These are phyloP conservation scores for Apamea monoglypha DNA, from an alignment of 2,888 invertebrate genomes.

Conservation along the genomic window DNA sequence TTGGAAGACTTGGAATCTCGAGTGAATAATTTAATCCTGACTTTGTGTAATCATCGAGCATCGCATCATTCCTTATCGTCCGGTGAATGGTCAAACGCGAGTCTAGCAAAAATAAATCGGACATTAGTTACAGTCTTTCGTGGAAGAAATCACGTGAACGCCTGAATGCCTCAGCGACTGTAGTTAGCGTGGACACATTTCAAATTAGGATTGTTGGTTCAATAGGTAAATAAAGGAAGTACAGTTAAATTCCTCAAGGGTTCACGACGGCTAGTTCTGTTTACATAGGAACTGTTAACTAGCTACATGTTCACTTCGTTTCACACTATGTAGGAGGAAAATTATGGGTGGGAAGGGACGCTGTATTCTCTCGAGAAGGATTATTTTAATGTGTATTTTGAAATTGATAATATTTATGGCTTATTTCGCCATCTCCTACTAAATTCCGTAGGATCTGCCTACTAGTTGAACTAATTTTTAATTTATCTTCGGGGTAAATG, in stretches of 20 bases:
- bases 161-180: background rate
- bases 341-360: constrained; percentile 16
- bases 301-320: constrained; percentile 34
- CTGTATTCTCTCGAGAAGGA: background rate
- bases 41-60: background rate
- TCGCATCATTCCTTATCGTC: background rate
- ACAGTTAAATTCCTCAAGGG: constrained; percentile 57
- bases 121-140: background rate
- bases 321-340: constrained; percentile 21
- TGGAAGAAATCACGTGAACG: constrained; percentile 9
- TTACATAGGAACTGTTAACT: constrained; percentile 50
- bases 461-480: background rate
- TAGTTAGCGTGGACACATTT: constrained; percentile 10
- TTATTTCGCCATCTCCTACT: background rate
- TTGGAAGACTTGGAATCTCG: background rate
- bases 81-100: background rate
- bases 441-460: background rate
- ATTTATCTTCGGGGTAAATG: background rate
- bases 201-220: constrained; percentile 47
- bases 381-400: background rate
- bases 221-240: constrained; percentile 50
- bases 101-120: background rate
- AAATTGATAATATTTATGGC: constrained; percentile 2
- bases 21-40: background rate
- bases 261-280: constrained; percentile 41